phyloP scores from a whole-genome alignment of 2,797 vertebrate genomes.

The Hephaestus fuliginosus region DNA sequence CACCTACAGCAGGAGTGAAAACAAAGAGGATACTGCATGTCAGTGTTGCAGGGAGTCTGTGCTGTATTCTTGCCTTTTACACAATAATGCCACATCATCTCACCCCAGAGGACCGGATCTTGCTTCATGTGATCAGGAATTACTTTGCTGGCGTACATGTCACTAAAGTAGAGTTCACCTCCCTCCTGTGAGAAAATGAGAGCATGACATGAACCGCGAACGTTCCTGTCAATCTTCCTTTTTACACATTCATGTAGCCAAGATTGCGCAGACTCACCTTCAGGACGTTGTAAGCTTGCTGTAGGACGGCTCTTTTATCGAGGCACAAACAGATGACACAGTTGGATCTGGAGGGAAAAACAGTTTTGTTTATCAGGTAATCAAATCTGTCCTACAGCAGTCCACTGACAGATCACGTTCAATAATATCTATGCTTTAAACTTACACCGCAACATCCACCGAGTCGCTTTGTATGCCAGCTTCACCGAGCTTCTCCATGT shows the following conservation, averaged over 20 bases:
- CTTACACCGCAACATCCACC: conserved; percentile 84
- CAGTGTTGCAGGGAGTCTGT: background rate
- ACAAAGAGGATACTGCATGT: background rate
- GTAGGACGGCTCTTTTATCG: conserved; percentile 83
- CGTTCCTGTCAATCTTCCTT: background rate
- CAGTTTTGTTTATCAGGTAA: background rate
- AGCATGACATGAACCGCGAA: background rate
- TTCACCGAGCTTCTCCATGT: conserved; percentile 84
- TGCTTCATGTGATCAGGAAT: conserved; percentile 82
- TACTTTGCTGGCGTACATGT: conserved; percentile 84
- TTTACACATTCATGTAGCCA: background rate
- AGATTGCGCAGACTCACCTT: conserved; percentile 71
- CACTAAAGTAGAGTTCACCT: conserved; percentile 86
- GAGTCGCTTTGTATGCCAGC: conserved; percentile 78
- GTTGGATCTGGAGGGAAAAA: conserved; percentile 75
- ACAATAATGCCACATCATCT: background rate
- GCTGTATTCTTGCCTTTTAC: background rate
- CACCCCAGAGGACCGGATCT: conserved; percentile 86
- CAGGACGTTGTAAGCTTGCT: conserved; percentile 79
- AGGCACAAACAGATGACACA: conserved; percentile 87
- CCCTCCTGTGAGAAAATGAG: conserved; percentile 75
- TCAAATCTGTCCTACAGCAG: background rate
- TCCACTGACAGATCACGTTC: background rate
- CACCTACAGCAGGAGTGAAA: conserved; percentile 66
- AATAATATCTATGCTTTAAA: conserved; percentile 11